A percentile compares a stretch with the other conserved stretches of the same genome.
Evolutionary conservation across 2,797 vertebrate species (phyloP).

Genomic region (Epinephelus malabaricus): DNA sequence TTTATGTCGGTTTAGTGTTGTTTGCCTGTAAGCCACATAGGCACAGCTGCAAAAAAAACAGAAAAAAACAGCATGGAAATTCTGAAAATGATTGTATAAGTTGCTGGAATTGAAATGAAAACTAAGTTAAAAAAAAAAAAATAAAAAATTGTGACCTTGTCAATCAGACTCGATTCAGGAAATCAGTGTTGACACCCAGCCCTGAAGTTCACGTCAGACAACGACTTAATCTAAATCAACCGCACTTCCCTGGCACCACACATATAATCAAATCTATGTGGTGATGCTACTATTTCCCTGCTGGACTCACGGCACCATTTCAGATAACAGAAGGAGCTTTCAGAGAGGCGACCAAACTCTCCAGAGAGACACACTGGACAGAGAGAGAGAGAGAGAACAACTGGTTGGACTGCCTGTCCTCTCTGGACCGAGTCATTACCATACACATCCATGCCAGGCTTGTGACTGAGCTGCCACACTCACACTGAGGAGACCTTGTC

Average conservation of each 20-base stretch:
- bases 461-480: constrained; percentile 74
- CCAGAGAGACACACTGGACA: constrained; percentile 37
- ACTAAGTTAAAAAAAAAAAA: no score
- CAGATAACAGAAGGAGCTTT: constrained; percentile 76
- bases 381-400: constrained; percentile 56
- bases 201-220: neutral
- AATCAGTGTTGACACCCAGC: no score
- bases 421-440: constrained; percentile 75
- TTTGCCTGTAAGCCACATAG: no score
- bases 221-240: constrained; percentile 7
- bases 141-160: no score
- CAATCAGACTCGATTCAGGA: no score
- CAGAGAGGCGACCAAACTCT: constrained; percentile 46
- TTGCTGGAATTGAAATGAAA: no score
- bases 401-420: constrained; percentile 62
- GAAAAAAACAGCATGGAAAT: no score
- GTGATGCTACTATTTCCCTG: constrained; percentile 54
- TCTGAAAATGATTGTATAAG: no score
- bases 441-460: constrained; percentile 75
- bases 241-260: constrained; percentile 27
- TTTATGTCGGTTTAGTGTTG: no score
- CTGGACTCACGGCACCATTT: constrained; percentile 51
- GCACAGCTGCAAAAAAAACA: no score
- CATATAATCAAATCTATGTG: constrained; percentile 60
- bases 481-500: constrained; percentile 81